Base-by-base conservation (phyloP, 2,797 vertebrate species). In the Lepilemur septentrionalis region DNA sequence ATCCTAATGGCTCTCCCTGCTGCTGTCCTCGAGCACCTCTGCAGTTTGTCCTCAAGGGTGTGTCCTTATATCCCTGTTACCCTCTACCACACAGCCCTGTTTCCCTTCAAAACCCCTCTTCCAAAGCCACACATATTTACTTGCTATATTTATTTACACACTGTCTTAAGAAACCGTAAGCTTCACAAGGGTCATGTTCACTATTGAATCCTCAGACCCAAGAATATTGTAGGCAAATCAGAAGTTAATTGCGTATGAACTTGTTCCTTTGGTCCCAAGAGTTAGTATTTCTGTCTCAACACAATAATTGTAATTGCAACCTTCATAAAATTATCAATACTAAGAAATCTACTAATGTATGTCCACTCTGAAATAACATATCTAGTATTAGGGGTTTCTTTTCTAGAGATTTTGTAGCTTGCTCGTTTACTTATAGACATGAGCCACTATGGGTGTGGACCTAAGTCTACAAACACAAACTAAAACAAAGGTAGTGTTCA, bases 391-490 rank as follows among this genome's bases (percentile, higher is more conserved):
- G 14, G 1, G 6, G 3, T 15, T 80, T 83, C 82, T 48, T n/a
- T 11, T 28, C 43, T 32, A 22, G 18, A 59, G 22, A 79, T 1
- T 17, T 89, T 38, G 52, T 7, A 28, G 28, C 46, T 83, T 80
- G 8, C 14, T 87, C 12, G 11, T 35, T 13, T 65, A 69, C 55
- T 90, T 72, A 82, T 2, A 61, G 43, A 95, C 35, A 15, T 1
- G 32, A 92, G 35, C 75, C 35, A 35, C 41, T 0, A 8, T 4
- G 63, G 7, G 70, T 61, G 15, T 63, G 69, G 84, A 38, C 52
- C 20, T 55, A 63, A 89, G 14, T 22, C 9, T 46, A 92, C 46
- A 86, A 93, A 92, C 13, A 95, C 15, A 96, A 83, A 91, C 22
- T 78, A 23, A 80, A 61, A 61, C 79, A 73, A 38, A 55, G 18